Evolutionary conservation across 2,888 invertebrate species (phyloP).

Genomic region (Trilocha varians): DNA sequence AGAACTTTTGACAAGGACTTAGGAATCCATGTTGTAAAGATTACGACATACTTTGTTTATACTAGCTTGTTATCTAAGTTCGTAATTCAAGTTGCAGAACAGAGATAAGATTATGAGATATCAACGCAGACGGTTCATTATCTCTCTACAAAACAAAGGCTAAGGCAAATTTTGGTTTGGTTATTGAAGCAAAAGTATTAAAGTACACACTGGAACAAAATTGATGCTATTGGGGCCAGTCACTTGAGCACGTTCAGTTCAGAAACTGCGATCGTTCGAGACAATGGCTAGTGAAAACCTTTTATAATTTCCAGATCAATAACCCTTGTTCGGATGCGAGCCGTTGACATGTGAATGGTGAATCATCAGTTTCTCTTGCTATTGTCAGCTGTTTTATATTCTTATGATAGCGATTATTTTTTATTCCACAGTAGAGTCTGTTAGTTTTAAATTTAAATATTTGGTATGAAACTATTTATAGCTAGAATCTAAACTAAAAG

Average conservation of each 20-base stretch:
- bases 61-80: not conserved
- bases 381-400: constrained; percentile 30
- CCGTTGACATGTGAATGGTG: constrained; percentile 51
- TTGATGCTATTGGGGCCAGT: constrained; percentile 25
- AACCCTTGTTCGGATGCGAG: constrained; percentile 48
- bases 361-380: constrained; percentile 39
- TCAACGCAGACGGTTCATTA: constrained; percentile 9
- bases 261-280: constrained; percentile 40
- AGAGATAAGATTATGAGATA: not conserved
- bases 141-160: constrained; percentile 18
- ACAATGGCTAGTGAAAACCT: constrained; percentile 53
- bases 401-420: not conserved
- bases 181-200: constrained; percentile 43
- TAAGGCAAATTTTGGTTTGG: constrained; percentile 28
- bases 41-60: not conserved
- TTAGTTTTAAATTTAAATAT: no score
- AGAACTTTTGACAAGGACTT: no score
- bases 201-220: constrained; percentile 32
- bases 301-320: constrained; percentile 57
- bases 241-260: constrained; percentile 58
- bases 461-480: no score
- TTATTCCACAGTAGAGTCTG: not conserved
- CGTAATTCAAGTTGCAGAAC: not conserved
- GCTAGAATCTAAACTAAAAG: no score
- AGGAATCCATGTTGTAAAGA: no score